Evolutionary conservation across 2,888 invertebrate genomes (phyloP).

Genomic region (Lasiommata megera): DNA sequence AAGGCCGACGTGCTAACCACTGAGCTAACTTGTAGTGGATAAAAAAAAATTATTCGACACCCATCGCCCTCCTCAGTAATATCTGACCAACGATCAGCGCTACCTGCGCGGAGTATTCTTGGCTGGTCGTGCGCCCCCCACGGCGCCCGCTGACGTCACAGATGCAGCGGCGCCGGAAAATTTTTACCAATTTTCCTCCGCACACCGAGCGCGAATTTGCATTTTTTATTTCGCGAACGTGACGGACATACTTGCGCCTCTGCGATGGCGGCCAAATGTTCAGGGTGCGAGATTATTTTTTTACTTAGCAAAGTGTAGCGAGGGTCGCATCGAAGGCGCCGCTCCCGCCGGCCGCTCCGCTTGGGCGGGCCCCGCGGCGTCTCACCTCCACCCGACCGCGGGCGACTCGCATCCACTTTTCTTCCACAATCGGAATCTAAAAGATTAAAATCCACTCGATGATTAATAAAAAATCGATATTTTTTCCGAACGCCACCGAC

Average conservation of each 20-base stretch:
- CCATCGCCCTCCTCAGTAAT: conserved; percentile 3
- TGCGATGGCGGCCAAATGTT: conserved; percentile 46
- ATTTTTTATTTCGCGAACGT: conserved; percentile 41
- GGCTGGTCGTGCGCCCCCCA: conserved; percentile 19
- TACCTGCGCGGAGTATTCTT: conserved; percentile 18
- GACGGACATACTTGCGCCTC: conserved; percentile 67
- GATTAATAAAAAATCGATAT: conserved; percentile 14
- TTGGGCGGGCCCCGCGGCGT: conserved; percentile 54
- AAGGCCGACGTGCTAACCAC: too few relatives aligned
- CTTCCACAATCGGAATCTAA: neutral
- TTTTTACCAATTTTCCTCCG: conserved; percentile 68
- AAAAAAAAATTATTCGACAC: conserved; percentile 10
- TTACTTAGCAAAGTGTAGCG: conserved; percentile 44
- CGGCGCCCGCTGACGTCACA: conserved; percentile 46
- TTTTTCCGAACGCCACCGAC: neutral
- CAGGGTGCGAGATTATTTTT: conserved; percentile 52
- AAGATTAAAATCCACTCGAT: neutral
- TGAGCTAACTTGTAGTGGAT: too few relatives aligned
- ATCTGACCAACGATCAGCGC: conserved; percentile 3
- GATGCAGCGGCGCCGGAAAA: conserved; percentile 60
- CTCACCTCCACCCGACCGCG: neutral
- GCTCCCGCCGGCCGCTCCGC: conserved; percentile 50
- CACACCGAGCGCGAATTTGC: conserved; percentile 39
- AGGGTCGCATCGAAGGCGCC: conserved; percentile 54
- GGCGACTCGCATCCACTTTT: neutral